Conservation (phyloP, 2,888 invertebrate genomes). For the Oeneis ivallda region DNA sequence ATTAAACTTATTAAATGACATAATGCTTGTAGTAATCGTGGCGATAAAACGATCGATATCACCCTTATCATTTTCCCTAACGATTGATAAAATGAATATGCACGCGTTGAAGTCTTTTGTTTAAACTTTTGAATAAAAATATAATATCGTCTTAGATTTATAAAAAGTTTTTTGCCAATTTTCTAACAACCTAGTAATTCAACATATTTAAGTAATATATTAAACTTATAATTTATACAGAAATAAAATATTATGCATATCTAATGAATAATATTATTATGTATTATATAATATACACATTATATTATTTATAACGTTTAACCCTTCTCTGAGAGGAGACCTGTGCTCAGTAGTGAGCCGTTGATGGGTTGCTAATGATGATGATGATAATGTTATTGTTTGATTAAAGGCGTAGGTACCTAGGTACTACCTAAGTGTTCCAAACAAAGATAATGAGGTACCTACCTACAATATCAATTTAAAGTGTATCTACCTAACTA, state of each 20-base stretch:
- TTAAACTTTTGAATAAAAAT: slow-evolving; percentile 38
- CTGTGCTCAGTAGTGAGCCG: too few species aligned
- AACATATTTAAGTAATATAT: not conserved
- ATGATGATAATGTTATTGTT: too few species aligned
- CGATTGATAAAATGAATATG: slow-evolving; percentile 59
- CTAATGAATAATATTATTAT: too few species aligned
- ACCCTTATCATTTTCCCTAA: slow-evolving; percentile 62
- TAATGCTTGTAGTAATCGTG: slow-evolving; percentile 49
- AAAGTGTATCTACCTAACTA: too few species aligned
- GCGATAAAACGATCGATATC: slow-evolving; percentile 66
- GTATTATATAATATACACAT: not conserved
- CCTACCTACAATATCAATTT: too few species aligned
- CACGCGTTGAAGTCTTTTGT: slow-evolving; percentile 78
- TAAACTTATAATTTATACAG: too few species aligned
- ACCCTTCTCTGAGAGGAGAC: too few species aligned
- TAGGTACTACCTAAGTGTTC: not conserved
- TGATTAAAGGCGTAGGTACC: not conserved
- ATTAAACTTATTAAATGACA: slow-evolving; percentile 48
- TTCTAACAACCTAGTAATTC: not conserved
- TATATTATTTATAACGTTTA: too few species aligned
- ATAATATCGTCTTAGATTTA: not conserved
- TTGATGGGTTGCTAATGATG: too few species aligned
- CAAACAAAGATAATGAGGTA: too few species aligned
- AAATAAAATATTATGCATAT: too few species aligned
- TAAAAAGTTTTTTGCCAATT: not conserved